Percentiles rank a stretch among this genome's conserved stretches.
phyloP scores from a whole-genome alignment of 23 tunicate genomes.

The Styela plicata region DNA sequence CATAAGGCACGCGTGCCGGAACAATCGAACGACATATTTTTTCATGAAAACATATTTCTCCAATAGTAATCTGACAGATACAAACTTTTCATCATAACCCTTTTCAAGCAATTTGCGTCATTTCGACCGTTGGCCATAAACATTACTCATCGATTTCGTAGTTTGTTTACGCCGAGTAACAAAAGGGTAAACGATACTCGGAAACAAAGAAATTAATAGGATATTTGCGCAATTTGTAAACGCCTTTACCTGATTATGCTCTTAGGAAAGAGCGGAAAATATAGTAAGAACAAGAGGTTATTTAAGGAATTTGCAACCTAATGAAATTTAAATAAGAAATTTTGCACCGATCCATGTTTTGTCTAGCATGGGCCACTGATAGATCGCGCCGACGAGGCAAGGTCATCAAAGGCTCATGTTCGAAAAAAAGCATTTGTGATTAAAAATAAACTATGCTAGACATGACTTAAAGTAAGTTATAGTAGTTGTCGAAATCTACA shows the following conservation, averaged over 20 bases:
- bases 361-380: no score
- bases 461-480: no score
- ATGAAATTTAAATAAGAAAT: no score
- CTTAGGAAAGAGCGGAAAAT: no score
- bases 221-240: not conserved
- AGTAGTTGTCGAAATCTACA: no score
- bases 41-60: conserved; percentile 12
- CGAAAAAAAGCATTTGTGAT: no score
- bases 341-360: no score
- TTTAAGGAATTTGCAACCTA: no score
- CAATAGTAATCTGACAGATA: not conserved
- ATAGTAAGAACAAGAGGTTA: no score
- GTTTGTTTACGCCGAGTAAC: not conserved
- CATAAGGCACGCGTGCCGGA: conserved; percentile 20
- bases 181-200: not conserved
- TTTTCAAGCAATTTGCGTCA: not conserved
- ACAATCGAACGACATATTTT: conserved; percentile 17
- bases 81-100: not conserved
- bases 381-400: no score
- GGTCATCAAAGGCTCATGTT: no score
- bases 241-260: not conserved
- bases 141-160: not conserved
- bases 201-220: not conserved
- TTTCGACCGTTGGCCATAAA: not conserved
- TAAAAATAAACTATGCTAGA: no score